A percentile compares a stretch with the other conserved stretches of the same genome.
These are phyloP conservation scores for Trissolcus brochymenae DNA, from an alignment of 2,888 invertebrate species.

Conservation along the genomic window DNA sequence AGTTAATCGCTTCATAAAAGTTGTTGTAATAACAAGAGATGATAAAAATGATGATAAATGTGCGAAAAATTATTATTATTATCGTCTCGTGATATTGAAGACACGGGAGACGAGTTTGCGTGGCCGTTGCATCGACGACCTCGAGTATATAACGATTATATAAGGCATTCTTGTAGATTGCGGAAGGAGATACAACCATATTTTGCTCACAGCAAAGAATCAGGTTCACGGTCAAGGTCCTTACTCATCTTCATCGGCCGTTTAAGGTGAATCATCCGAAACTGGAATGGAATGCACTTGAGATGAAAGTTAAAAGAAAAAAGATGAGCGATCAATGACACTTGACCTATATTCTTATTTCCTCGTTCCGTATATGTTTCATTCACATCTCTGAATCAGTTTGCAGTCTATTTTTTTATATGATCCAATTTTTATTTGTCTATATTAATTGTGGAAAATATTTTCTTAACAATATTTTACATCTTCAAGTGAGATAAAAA, in stretches of 20 bases:
- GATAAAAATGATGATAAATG: not conserved
- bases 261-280: conserved; percentile 59
- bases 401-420: not conserved
- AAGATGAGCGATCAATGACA: conserved; percentile 23
- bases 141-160: conserved; percentile 59
- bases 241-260: conserved; percentile 64
- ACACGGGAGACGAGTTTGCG: conserved; percentile 49
- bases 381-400: too few relatives aligned
- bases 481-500: too few relatives aligned
- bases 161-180: conserved; percentile 59
- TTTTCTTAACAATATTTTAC: too few relatives aligned
- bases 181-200: conserved; percentile 62
- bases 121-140: conserved; percentile 58
- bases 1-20: not conserved
- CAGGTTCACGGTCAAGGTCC: conserved; percentile 66
- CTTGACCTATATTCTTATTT: conserved; percentile 8
- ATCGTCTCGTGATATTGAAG: conserved; percentile 13
- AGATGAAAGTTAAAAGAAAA: conserved; percentile 44
- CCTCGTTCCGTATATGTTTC: too few relatives aligned
- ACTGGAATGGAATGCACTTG: conserved; percentile 26
- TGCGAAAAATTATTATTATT: not conserved
- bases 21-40: not conserved
- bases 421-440: too few relatives aligned
- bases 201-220: conserved; percentile 59
- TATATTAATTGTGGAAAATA: too few relatives aligned